Percentiles rank a stretch among this genome's conserved stretches.
These are phyloP conservation scores for Nyctibius bracteatus DNA, from an alignment of 2,113 vertebrate genomes.

Conservation along the genomic window DNA sequence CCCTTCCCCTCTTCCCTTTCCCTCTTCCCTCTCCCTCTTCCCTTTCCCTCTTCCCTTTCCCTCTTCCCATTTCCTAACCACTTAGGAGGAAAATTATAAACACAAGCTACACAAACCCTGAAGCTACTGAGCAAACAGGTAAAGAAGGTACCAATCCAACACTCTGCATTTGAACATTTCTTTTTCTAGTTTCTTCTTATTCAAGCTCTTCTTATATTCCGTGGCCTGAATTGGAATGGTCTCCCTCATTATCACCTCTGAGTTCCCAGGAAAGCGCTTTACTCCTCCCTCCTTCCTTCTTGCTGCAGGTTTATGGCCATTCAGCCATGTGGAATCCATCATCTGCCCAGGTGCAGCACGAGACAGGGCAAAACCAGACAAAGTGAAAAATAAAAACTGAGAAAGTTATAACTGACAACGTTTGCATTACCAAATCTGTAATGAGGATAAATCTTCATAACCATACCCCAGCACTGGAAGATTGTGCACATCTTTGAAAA, in stretches of 20 bases:
- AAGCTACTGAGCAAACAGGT: not conserved
- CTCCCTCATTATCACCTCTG: not conserved
- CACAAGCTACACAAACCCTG: not conserved
- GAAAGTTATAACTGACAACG: not conserved
- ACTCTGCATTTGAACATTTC: not conserved
- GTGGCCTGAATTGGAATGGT: not conserved
- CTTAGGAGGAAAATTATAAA: not conserved
- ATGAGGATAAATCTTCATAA: not conserved
- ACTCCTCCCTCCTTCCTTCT: not conserved
- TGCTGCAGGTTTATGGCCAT: not conserved
- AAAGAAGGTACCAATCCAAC: not conserved
- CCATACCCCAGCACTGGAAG: not conserved
- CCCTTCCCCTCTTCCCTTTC: not conserved
- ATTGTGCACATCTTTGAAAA: not conserved
- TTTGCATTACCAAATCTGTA: not conserved
- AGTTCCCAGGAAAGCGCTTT: not conserved
- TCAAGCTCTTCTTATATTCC: not conserved
- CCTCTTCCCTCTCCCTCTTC: too few species aligned
- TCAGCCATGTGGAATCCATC: not conserved
- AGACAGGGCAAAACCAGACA: not conserved
- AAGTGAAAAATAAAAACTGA: not conserved
- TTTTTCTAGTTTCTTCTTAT: not conserved
- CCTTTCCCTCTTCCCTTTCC: too few species aligned
- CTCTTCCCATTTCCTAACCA: not conserved
- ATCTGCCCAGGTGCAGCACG: accelerated